These are phyloP conservation scores for Nerophis lumbriciformis DNA, from an alignment of 2,113 vertebrate genomes.

Conservation along the genomic window DNA sequence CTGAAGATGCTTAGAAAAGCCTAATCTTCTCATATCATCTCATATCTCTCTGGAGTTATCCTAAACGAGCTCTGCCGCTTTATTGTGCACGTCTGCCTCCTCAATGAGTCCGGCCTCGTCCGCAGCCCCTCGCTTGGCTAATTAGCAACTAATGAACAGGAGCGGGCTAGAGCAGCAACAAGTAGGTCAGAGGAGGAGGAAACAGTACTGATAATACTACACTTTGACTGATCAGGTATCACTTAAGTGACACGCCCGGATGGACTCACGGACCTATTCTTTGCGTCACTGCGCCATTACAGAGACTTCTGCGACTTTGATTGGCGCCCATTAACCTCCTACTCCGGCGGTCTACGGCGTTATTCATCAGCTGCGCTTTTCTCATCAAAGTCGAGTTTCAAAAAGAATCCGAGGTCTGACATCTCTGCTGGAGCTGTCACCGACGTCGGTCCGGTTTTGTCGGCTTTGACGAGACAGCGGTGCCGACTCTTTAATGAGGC, in stretches of 20 bases:
- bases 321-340: constrained; percentile 40
- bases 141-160: constrained; percentile 53
- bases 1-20: too few species aligned
- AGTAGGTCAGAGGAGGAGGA: constrained; percentile 44
- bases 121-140: constrained; percentile 45
- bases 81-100: constrained; percentile 2
- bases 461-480: constrained; percentile 18
- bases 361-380: constrained; percentile 13
- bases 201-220: constrained; percentile 4
- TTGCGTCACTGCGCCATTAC: constrained; percentile 13
- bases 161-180: constrained; percentile 17
- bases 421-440: constrained; percentile 12
- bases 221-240: constrained; percentile 14
- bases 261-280: constrained; percentile 12
- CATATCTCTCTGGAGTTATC: neutral
- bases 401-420: constrained; percentile 19
- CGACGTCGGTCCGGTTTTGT: neutral
- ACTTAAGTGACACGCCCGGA: neutral
- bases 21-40: neutral
- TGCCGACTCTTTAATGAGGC: constrained; percentile 44
- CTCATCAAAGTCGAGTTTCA: constrained; percentile 22
- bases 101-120: constrained; percentile 23
- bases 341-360: neutral
- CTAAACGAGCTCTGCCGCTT: constrained; percentile 13
- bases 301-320: constrained; percentile 23